Evolutionary conservation across 2,888 invertebrate genomes (phyloP).

Genomic region (Furcula furcula): DNA sequence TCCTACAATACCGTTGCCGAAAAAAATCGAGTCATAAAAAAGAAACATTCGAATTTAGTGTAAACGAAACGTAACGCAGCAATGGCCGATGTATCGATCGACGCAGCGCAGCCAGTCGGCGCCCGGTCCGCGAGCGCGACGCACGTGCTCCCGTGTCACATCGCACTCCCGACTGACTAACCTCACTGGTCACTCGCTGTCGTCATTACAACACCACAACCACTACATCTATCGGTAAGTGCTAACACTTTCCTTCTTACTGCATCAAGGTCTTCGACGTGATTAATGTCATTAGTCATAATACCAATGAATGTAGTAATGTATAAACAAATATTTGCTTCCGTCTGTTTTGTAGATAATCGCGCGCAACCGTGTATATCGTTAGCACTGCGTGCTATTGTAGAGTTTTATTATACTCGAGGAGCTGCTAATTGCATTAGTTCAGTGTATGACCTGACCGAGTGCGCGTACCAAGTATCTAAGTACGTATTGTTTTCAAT

Average conservation of each 20-base stretch:
- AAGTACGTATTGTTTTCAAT: slow-evolving; percentile 9
- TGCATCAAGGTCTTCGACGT: background rate
- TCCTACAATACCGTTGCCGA: slow-evolving; percentile 6
- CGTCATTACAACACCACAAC: slow-evolving; percentile 16
- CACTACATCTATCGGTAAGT: slow-evolving; percentile 25
- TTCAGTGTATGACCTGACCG: slow-evolving; percentile 5
- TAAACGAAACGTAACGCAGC: slow-evolving; percentile 68
- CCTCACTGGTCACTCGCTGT: slow-evolving; percentile 27
- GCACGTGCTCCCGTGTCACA: slow-evolving; percentile 41
- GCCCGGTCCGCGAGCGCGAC: slow-evolving; percentile 60
- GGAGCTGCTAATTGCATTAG: slow-evolving; percentile 24
- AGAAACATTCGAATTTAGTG: slow-evolving; percentile 31
- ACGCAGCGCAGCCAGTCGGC: slow-evolving; percentile 70
- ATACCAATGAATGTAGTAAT: too few species aligned
- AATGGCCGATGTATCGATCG: slow-evolving; percentile 72
- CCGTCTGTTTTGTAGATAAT: slow-evolving; percentile 12
- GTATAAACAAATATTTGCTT: slow-evolving; percentile 29
- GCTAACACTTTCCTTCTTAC: background rate
- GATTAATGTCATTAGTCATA: slow-evolving; percentile 7
- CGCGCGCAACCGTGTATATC: background rate
- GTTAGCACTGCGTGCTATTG: slow-evolving; percentile 6
- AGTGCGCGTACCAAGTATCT: background rate
- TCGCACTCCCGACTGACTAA: slow-evolving; percentile 22
- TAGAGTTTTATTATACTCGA: slow-evolving; percentile 4
- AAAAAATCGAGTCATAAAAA: slow-evolving; percentile 24